Conservation (phyloP, 2,888 invertebrate genomes). For the Lacanobia oleracea region DNA sequence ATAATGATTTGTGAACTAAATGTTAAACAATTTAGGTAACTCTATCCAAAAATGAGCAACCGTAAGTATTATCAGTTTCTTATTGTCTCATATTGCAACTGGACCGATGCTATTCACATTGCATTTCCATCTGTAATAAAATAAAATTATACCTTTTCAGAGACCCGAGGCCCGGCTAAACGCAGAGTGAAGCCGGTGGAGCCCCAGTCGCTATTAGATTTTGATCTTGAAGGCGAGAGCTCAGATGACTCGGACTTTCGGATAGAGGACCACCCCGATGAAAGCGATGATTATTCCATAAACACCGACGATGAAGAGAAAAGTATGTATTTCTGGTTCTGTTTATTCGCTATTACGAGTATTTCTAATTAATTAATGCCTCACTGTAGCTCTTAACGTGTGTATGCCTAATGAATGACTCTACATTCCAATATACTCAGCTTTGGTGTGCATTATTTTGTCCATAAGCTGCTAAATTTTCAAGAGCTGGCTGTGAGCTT, state of each 20-base stretch:
- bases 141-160: slow-evolving; percentile 70
- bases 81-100: slow-evolving; percentile 2
- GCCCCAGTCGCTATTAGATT: slow-evolving; percentile 94
- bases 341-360: background rate
- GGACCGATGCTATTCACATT: slow-evolving; percentile 7
- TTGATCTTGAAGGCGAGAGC: slow-evolving; percentile 97
- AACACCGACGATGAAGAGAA: slow-evolving; percentile 92
- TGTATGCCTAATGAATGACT: background rate
- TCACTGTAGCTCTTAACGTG: background rate
- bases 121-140: slow-evolving; percentile 10
- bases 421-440: background rate
- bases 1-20: slow-evolving; percentile 45
- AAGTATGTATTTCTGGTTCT: slow-evolving; percentile 78
- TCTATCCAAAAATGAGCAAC: slow-evolving; percentile 67
- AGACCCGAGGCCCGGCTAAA: slow-evolving; percentile 93
- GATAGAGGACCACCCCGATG: slow-evolving; percentile 96
- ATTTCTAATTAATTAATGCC: background rate
- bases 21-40: slow-evolving; percentile 22
- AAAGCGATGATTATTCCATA: slow-evolving; percentile 93
- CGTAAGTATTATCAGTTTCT: slow-evolving; percentile 65
- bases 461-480: too few species aligned
- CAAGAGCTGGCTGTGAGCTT: background rate
- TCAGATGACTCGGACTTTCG: slow-evolving; percentile 99
- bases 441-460: background rate
- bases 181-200: slow-evolving; percentile 95